Conservation (phyloP, 2,888 invertebrate species). For the Nebria brevicollis region DNA sequence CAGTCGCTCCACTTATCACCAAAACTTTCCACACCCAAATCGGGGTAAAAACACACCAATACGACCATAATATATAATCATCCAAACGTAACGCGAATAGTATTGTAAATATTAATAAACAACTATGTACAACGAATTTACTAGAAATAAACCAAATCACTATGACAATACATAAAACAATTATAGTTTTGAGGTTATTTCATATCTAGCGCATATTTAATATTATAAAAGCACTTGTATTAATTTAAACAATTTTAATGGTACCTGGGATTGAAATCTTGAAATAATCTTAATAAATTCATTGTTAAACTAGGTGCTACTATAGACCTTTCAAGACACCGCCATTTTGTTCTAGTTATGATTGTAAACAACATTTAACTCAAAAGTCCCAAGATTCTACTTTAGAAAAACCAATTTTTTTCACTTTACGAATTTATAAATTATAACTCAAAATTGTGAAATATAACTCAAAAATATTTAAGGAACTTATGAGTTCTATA, state of each 20-base stretch:
- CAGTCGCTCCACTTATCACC: conserved; percentile 88
- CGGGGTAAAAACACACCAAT: conserved; percentile 95
- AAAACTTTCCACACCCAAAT: conserved; percentile 98
- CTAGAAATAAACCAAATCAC: conserved; percentile 69
- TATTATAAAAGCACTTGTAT: conserved; percentile 23
- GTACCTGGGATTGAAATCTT: conserved; percentile 93
- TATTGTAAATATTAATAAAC: conserved; percentile 89
- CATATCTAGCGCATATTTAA: neutral
- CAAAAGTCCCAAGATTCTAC: too few species aligned
- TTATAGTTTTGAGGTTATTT: conserved; percentile 16
- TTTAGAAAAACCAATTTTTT: too few species aligned
- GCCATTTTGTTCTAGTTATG: conserved; percentile 44
- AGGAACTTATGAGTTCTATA: neutral
- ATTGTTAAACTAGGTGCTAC: conserved; percentile 62
- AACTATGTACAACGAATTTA: conserved; percentile 96
- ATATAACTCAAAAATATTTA: too few species aligned
- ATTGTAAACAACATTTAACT: conserved; percentile 34
- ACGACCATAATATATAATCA: conserved; percentile 89
- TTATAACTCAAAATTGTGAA: too few species aligned
- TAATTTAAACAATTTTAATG: conserved; percentile 19
- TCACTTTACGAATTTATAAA: too few species aligned
- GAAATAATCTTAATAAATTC: conserved; percentile 89
- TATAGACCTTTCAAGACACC: conserved; percentile 23
- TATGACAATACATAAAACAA: conserved; percentile 36
- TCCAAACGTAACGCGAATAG: conserved; percentile 92